Evolutionary conservation across 2,797 vertebrate genomes (phyloP).

Genomic region (Pantherophis vulpinus): DNA sequence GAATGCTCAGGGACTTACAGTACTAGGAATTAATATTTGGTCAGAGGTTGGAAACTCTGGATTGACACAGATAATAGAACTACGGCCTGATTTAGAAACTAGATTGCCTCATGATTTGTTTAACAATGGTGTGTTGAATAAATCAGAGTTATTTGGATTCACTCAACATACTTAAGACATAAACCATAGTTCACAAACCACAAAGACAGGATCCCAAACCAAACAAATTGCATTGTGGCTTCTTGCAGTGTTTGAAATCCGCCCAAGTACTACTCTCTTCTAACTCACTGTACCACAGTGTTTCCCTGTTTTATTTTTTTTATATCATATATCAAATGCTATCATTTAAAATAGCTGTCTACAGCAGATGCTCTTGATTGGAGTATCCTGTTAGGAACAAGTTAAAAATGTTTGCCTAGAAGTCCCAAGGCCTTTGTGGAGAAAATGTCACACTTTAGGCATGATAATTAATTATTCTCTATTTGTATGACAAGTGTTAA

Average conservation of each 20-base stretch:
- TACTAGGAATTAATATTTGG: background rate
- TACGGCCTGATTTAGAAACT: background rate
- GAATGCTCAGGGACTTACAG: background rate
- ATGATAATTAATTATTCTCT: slow-evolving; percentile 64
- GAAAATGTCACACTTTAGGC: slow-evolving; percentile 45
- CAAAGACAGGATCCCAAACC: background rate
- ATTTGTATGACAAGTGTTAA: slow-evolving; percentile 61
- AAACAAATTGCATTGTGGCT: background rate
- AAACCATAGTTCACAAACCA: background rate
- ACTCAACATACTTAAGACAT: background rate
- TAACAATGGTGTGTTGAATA: background rate
- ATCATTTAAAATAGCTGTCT: slow-evolving; percentile 42
- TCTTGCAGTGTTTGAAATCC: background rate
- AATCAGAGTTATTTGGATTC: background rate
- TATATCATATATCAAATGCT: background rate
- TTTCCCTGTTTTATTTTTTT: background rate
- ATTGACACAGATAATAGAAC: background rate
- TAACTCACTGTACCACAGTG: background rate
- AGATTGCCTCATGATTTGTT: background rate
- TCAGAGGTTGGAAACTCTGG: background rate
- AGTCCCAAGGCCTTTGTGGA: slow-evolving; percentile 31
- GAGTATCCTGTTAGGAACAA: slow-evolving; percentile 38
- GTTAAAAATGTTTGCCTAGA: slow-evolving; percentile 28
- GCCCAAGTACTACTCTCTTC: background rate
- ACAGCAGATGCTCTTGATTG: slow-evolving; percentile 40